phyloP scores from a whole-genome alignment of 2,888 invertebrate genomes.

The Nymphalis polychloros region DNA sequence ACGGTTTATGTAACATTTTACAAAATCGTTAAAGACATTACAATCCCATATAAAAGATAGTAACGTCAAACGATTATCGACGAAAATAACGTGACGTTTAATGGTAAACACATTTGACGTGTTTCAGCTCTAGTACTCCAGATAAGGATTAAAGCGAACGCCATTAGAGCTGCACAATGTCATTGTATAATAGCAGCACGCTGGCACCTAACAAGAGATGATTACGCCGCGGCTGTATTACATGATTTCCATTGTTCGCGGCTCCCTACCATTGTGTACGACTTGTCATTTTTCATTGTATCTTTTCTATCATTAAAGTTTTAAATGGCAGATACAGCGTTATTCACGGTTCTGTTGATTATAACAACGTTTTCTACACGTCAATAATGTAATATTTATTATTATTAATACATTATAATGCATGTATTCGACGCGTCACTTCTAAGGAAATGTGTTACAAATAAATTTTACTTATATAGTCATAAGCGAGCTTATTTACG shows the following conservation, averaged over 20 bases:
- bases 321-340: too few species aligned
- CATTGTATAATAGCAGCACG: slow-evolving; percentile 20
- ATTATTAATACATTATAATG: not conserved
- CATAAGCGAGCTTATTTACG: not conserved
- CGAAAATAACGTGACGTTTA: too few species aligned
- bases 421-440: not conserved
- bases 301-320: slow-evolving; percentile 5
- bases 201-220: slow-evolving; percentile 26
- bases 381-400: not conserved
- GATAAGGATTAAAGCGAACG: slow-evolving; percentile 17
- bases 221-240: slow-evolving; percentile 32
- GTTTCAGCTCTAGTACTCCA: slow-evolving; percentile 3
- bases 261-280: slow-evolving; percentile 14
- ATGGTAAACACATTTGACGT: not conserved
- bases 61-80: too few species aligned
- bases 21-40: too few species aligned
- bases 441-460: slow-evolving; percentile 2
- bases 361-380: not conserved
- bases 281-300: slow-evolving; percentile 16
- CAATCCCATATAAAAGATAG: too few species aligned
- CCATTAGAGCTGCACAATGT: slow-evolving; percentile 23
- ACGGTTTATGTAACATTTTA: too few species aligned
- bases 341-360: not conserved
- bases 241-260: slow-evolving; percentile 30
- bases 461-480: slow-evolving; percentile 6